Evolutionary conservation across 1,140 invertebrate genomes (phyloP), one percentile per base, ranked within the genome.

Genomic region (Nixonia krombeini): DNA sequence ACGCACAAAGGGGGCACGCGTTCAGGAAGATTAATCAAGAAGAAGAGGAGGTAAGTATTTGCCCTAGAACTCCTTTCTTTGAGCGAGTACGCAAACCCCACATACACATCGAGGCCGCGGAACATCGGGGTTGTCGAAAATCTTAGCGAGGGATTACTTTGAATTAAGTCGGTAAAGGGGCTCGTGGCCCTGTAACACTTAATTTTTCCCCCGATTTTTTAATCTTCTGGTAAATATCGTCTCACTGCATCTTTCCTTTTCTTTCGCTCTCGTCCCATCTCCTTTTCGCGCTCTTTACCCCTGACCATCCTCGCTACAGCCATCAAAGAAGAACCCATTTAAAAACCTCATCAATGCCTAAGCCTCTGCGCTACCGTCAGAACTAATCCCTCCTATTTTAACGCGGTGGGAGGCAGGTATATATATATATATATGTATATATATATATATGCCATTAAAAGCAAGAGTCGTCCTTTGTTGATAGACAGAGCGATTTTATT

Each of bases 291-390:
- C 58, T 65, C 61, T 64, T 47, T 44, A 63, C 63, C 53, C 57
- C 61, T 58, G 57, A 49, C 67, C 35, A 40, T 52, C 25, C 47
- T 45, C 42, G 33, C 62, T 51, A 46, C 67, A 67, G 62, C 74
- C 80, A 83, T 85, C 84, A 85, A 85, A 85, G 83, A 81, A 82
- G 83, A 85, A 85, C 84, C 84, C 83, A 85, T 85, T 85, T 85
- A 85, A 85, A 85, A 85, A 85, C 84, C 84, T 85, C 84, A 85
- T 85, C 84, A 85, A 85, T 85, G 84, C 81, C 80, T 85, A 85
- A 85, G 83, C 83, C 81, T 78, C 80, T 64, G 72, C 78, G 78
- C 81, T 82, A 79, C 77, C 75, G 80, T 83, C 82, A 71, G 74
- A 85, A 85, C 82, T 85, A 85, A 85, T 85, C 84, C 83, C 82